Evolutionary conservation across 2,113 vertebrate species (phyloP).

Genomic region (Zosterops borbonicus): DNA sequence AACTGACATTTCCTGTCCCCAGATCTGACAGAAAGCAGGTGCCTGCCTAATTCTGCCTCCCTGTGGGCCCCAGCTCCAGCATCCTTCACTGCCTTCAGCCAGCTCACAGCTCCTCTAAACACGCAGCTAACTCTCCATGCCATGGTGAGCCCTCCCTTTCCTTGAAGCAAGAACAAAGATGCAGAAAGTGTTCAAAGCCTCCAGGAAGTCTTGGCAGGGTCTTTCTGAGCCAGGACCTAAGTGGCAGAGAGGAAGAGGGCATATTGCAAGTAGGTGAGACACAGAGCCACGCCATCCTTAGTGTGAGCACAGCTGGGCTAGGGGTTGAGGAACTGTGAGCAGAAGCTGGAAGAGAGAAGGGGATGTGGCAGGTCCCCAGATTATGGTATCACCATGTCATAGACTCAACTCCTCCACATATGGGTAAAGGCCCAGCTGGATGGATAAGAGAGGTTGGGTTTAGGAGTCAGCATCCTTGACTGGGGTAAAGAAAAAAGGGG

Average conservation of each 20-base stretch:
- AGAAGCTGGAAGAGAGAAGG: neutral
- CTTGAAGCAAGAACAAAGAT: neutral
- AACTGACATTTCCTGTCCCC: neutral
- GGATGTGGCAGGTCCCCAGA: neutral
- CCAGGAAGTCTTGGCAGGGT: neutral
- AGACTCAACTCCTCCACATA: neutral
- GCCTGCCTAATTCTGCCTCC: neutral
- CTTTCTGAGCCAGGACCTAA: neutral
- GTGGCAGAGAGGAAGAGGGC: neutral
- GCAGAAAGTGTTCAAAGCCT: neutral
- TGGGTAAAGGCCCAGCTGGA: neutral
- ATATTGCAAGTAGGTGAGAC: neutral
- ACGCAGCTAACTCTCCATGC: accelerated
- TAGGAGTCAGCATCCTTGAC: neutral
- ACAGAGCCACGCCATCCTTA: neutral
- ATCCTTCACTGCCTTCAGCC: neutral
- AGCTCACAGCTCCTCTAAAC: neutral
- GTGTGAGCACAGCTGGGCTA: neutral
- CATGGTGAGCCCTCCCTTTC: neutral
- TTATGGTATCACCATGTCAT: accelerated
- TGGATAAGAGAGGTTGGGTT: neutral
- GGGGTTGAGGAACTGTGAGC: neutral
- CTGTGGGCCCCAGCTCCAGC: neutral
- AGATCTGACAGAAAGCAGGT: neutral
- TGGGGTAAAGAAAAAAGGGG: neutral